phyloP scores from a whole-genome alignment of 2,888 invertebrate genomes.

The Latheticus oryzae region DNA sequence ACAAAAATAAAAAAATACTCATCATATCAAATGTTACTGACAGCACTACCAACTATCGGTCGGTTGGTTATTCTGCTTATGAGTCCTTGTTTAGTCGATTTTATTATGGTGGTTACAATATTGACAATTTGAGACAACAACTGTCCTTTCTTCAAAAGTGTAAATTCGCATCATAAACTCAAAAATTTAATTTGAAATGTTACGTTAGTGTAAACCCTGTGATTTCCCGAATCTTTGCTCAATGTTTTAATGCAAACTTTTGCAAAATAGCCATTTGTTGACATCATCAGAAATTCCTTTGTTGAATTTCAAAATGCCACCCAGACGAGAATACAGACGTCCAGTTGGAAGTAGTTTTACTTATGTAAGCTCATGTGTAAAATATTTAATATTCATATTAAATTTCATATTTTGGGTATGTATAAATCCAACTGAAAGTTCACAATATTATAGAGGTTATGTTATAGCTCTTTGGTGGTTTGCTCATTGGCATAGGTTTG shows the following conservation, averaged over 20 bases:
- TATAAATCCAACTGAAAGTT: slow-evolving; percentile 45
- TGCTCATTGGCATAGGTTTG: slow-evolving; percentile 86
- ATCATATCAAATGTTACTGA: too few species aligned
- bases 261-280: slow-evolving; percentile 1
- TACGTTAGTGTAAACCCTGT: slow-evolving; percentile 7
- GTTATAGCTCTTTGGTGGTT: slow-evolving; percentile 84
- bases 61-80: too few species aligned
- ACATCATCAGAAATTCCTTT: slow-evolving; percentile 25
- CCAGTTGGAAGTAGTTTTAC: slow-evolving; percentile 73
- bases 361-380: slow-evolving; percentile 87
- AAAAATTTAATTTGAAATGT: too few species aligned
- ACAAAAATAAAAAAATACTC: too few species aligned
- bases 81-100: too few species aligned
- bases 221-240: slow-evolving; percentile 6
- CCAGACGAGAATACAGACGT: slow-evolving; percentile 69
- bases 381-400: slow-evolving; percentile 89
- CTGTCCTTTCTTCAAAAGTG: too few species aligned
- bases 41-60: too few species aligned
- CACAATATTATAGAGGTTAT: slow-evolving; percentile 23
- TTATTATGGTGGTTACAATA: too few species aligned
- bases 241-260: slow-evolving; percentile 9
- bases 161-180: too few species aligned
- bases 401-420: slow-evolving; percentile 93
- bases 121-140: too few species aligned
- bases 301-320: slow-evolving; percentile 65